Conservation (phyloP, 1,140 invertebrate species). For the Eumaeus atala region DNA sequence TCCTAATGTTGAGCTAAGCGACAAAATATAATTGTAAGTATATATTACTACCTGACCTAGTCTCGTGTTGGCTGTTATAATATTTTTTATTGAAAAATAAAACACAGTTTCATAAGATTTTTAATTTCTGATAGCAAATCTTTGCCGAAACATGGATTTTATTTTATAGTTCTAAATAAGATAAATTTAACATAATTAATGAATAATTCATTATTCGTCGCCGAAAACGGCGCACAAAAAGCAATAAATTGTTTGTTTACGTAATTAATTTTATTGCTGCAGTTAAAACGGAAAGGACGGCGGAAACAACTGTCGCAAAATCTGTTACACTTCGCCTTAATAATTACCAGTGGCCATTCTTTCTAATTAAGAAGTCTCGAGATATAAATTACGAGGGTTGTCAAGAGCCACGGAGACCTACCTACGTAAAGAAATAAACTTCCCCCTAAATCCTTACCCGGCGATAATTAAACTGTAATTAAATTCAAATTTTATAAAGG, state of each 20-base stretch:
- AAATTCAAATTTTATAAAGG: slow-evolving; percentile 2
- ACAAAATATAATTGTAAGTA: too few species aligned
- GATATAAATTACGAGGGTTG: slow-evolving; percentile 69
- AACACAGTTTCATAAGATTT: too few species aligned
- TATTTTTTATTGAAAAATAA: too few species aligned
- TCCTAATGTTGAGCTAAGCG: too few species aligned
- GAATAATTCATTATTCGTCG: background rate
- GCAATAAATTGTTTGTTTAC: slow-evolving; percentile 5
- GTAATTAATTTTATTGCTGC: slow-evolving; percentile 22
- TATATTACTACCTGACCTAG: too few species aligned
- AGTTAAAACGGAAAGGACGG: slow-evolving; percentile 25
- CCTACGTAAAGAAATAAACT: too few species aligned
- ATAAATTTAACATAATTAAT: too few species aligned
- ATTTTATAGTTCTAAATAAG: too few species aligned
- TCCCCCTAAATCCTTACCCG: background rate
- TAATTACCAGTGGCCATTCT: slow-evolving; percentile 73
- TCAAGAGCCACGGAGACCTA: too few species aligned
- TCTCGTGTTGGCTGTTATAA: too few species aligned
- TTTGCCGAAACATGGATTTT: too few species aligned
- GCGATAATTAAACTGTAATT: slow-evolving; percentile 10
- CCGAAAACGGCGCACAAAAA: slow-evolving; percentile 1
- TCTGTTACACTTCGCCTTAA: slow-evolving; percentile 73
- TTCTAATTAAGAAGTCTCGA: slow-evolving; percentile 72
- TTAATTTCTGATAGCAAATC: too few species aligned
- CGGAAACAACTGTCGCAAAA: slow-evolving; percentile 44